Evolutionary conservation across 2,113 vertebrate genomes (phyloP), one percentile per base, ranked within the genome.

Genomic region (Odocoileus virginianus): DNA sequence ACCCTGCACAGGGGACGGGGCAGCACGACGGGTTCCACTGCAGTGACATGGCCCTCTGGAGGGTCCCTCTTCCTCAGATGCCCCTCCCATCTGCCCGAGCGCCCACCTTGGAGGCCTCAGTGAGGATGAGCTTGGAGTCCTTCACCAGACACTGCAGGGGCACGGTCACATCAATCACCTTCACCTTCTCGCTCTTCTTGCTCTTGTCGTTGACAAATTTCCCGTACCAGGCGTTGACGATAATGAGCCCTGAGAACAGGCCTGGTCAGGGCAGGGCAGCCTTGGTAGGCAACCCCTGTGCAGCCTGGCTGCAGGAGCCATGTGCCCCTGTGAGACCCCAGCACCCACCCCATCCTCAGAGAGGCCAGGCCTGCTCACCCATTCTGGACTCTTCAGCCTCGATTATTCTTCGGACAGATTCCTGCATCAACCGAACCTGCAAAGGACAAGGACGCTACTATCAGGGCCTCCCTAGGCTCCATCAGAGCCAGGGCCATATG

Each of bases 221-320:
- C n/a, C 99, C 99, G 0, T 99, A 99, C 99, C 99, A 99, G 98
- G 99, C 99, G 0, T 99, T 99, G 92, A 99, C 99, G 28, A 99
- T 99, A 93, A 99, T 99, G 96, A 99, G 99, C 92, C 99, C 99
- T 99, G 98, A 3, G 81, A 92, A 88, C 5, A 50, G 45, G 54
- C 23, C 54, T 0, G 3, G 97, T 97, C 95, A 76, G 84, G 86
- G 81, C 19, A 60, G n/a, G 50, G 52, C 0, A 57, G 81, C 8
- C 36, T n/a, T 19, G 25, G 64, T 23, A 0, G 0, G 17, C 23
- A 2, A 0, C 61, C 74, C 33, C 25, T 1, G 4, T 5, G 4
- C 30, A 11, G 8, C 87, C 13, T 27, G 79, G 0, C 64, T 3
- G 21, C 23, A 16, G 76, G 43, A n/a, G 16, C 10, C 0, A 3